Conservation (phyloP, 2,113 vertebrate genomes). For the Burhinus bistriatus region DNA sequence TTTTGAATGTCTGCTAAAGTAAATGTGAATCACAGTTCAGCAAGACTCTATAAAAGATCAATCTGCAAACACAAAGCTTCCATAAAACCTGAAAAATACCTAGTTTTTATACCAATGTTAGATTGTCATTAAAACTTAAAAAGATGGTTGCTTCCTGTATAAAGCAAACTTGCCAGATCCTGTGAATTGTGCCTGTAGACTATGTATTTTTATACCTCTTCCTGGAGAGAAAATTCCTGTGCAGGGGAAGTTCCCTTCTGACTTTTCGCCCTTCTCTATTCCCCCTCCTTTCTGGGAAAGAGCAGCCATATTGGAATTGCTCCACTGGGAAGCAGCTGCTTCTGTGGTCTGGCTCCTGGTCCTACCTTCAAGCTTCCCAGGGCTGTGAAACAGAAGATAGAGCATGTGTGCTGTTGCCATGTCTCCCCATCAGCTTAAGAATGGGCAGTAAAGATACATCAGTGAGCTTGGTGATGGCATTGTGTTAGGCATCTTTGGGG, state of each 20-base stretch:
- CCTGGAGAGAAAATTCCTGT: not conserved
- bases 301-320: slow-evolving; percentile 33
- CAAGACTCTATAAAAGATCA: not conserved
- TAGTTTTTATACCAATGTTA: not conserved
- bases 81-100: not conserved
- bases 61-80: not conserved
- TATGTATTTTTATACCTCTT: not conserved
- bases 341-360: slow-evolving; percentile 50
- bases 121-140: not conserved
- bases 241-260: slow-evolving; percentile 24
- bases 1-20: not conserved
- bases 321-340: slow-evolving; percentile 56
- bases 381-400: not conserved
- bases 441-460: not conserved
- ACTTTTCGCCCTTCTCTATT: slow-evolving; percentile 30
- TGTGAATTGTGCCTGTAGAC: not conserved
- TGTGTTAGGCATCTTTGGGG: not conserved
- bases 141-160: not conserved
- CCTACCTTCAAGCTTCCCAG: slow-evolving; percentile 3
- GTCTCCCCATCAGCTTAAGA: not conserved
- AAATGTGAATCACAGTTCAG: not conserved
- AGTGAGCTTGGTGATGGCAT: not conserved
- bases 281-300: slow-evolving; percentile 10
- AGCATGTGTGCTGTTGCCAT: not conserved
- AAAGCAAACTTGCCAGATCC: not conserved